Percentiles rank a stretch among this genome's conserved stretches.
These are phyloP conservation scores for Sarcophilus harrisii DNA, from an alignment of 2,797 vertebrate genomes.

Conservation along the genomic window DNA sequence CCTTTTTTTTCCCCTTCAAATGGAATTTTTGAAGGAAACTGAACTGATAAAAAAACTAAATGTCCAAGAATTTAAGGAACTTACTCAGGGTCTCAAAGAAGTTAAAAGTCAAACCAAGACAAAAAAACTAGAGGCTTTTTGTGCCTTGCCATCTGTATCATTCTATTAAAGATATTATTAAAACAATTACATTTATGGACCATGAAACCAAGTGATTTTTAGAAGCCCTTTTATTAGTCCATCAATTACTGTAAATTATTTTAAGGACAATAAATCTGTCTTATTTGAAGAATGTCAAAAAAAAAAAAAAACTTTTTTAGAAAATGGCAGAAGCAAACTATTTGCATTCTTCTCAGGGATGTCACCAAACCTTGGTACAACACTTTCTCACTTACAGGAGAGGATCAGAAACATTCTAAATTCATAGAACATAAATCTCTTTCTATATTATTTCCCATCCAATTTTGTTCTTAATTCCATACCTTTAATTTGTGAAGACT, in stretches of 20 bases:
- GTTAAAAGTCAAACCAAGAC: not conserved
- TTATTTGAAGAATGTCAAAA: not conserved
- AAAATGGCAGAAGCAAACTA: conserved; percentile 4
- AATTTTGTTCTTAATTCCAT: not conserved
- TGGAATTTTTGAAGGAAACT: not conserved
- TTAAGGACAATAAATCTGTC: conserved; percentile 1
- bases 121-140: not conserved
- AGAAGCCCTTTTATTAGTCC: not conserved
- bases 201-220: not conserved
- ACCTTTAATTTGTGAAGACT: conserved; percentile 46
- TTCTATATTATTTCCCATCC: conserved; percentile 23
- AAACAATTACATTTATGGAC: not conserved
- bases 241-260: not conserved
- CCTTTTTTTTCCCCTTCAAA: not conserved
- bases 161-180: not conserved
- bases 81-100: not conserved
- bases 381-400: not conserved
- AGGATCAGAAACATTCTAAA: conserved; percentile 5
- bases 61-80: not conserved
- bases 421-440: conserved; percentile 9
- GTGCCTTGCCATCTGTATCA: not conserved
- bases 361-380: not conserved
- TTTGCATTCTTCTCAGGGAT: not conserved
- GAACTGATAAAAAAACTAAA: not conserved
- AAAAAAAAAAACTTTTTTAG: not conserved